Base-by-base conservation (phyloP, 2,113 vertebrate species). In the Beaufortia kweichowensis region DNA sequence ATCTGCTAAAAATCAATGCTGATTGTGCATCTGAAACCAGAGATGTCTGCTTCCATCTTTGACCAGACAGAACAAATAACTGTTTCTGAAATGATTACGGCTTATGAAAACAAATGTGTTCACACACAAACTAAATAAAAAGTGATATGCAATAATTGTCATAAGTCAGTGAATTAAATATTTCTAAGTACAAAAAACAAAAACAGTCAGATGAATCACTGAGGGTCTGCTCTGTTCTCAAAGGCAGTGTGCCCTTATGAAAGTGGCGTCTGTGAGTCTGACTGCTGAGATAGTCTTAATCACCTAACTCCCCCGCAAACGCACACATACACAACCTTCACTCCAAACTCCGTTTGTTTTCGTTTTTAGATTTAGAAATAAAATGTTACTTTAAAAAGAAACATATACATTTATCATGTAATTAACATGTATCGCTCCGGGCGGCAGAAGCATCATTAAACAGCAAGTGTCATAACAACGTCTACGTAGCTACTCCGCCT, bases 251-350 rank as follows among this genome's bases (percentile, higher is more conserved):
- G 68, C 83, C 82, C 78, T 86, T 86, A 89, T 88, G 85, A 86
- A 85, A 56, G 82, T 88, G 92, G 91, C 92, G 92, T 92, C 92
- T 82, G 82, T 29, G 80, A 87, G 92, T 92, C 92, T 93, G 85
- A 89, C 81, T 85, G 76, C 87, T 85, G 85, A 88, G 90, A 92
- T 91, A 90, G 89, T 79, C 90, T 90, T 82, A 90, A 92, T 91
- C 90, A 91, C 90, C 90, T 88, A 84, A 86, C 90, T 89, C 87
- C 65, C 35, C 35, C 56, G 28, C 48, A 23, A 15, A 62, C 75
- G n/a, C 61, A 2, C 39, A 68, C 66, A 61, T 55, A 31, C 64
- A 46, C 73, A 63, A 50, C 23, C 48, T 70, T 39, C 9, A 39
- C 35, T 39, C 35, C 35, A 39, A 39, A 7, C 11, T 23, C 26